Evolutionary conservation across 2,888 invertebrate genomes (phyloP).

Genomic region (Oscheius sp.): DNA sequence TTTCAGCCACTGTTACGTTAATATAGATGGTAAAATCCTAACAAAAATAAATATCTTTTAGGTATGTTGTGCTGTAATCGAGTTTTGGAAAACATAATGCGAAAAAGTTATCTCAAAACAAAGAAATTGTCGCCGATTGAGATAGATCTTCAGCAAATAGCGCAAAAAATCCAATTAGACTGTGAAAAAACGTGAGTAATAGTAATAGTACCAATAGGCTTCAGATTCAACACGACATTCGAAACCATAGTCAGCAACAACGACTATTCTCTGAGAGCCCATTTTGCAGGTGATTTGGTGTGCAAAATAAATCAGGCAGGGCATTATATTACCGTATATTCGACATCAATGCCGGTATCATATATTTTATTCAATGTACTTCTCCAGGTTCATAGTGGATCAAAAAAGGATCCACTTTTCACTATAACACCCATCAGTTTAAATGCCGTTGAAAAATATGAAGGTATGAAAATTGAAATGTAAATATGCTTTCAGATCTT

Average conservation of each 20-base stretch:
- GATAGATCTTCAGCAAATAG: constrained; percentile 37
- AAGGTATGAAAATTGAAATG: not conserved
- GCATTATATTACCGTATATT: constrained; percentile 36
- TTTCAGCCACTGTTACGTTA: constrained; percentile 33
- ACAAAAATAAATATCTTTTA: not conserved
- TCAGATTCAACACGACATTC: constrained; percentile 50
- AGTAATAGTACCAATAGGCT: not conserved
- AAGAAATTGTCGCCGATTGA: no score
- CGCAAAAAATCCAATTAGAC: constrained; percentile 38
- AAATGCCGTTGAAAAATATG: not conserved
- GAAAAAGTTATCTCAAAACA: constrained; percentile 49
- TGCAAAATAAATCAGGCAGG: constrained; percentile 51
- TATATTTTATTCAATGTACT: not conserved
- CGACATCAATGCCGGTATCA: constrained; percentile 29
- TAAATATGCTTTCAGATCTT: not conserved
- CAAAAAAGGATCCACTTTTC: constrained; percentile 7
- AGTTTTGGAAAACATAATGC: constrained; percentile 41
- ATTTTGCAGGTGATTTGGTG: constrained; percentile 46
- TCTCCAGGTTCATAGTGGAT: constrained; percentile 11
- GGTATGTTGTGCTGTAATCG: constrained; percentile 51
- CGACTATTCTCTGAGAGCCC: constrained; percentile 47
- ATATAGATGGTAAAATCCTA: constrained; percentile 18
- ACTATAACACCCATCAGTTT: constrained; percentile 25
- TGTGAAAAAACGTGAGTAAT: constrained; percentile 42
- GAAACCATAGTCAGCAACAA: constrained; percentile 46